Evolutionary conservation across 2,797 vertebrate species (phyloP).

Genomic region (Pachyuromys duprasi): DNA sequence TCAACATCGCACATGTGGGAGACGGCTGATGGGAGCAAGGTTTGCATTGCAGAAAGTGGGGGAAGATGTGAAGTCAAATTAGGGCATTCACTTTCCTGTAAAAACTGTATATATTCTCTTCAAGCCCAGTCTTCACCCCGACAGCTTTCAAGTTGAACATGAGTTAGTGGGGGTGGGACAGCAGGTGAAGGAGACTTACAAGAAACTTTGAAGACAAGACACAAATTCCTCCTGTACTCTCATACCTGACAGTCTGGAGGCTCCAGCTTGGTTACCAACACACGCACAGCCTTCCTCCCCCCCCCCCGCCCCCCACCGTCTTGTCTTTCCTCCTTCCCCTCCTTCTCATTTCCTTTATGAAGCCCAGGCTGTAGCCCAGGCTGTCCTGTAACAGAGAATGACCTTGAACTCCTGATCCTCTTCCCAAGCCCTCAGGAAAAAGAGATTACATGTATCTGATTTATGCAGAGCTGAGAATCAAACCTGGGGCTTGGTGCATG

Average conservation of each 20-base stretch:
- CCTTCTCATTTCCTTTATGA: not conserved
- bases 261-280: not conserved
- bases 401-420: not conserved
- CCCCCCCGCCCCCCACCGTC: no score
- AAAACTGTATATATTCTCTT: not conserved
- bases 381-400: not conserved
- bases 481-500: not conserved
- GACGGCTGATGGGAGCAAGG: not conserved
- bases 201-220: conserved; percentile 63
- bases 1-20: not conserved
- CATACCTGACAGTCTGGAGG: not conserved
- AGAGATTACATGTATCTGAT: no score
- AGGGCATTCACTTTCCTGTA: not conserved
- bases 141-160: conserved; percentile 50
- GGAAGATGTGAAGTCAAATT: conserved; percentile 32
- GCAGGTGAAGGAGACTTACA: conserved; percentile 20
- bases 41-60: not conserved
- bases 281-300: no score
- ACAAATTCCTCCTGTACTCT: conserved; percentile 49
- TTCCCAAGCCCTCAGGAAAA: not conserved
- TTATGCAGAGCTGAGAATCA: not conserved
- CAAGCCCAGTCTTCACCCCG: not conserved
- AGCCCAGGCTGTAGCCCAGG: not conserved
- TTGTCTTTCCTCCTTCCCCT: not conserved
- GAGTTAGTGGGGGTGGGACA: not conserved